phyloP scores from a whole-genome alignment of 2,113 vertebrate genomes.

The Cricetomys ansorgei region DNA sequence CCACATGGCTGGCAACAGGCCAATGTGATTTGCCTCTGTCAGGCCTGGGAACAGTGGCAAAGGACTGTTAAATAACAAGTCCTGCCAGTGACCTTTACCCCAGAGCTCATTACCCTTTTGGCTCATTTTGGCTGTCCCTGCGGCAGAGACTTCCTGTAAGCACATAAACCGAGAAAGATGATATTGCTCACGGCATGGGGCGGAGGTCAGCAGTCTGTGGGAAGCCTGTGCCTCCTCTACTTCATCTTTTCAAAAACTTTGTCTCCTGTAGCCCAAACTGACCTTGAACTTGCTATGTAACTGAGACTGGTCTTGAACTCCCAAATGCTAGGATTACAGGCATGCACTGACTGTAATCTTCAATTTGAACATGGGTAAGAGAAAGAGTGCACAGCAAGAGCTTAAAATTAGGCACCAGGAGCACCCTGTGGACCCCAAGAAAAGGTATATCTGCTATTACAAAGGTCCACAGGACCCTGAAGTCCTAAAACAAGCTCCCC shows the following conservation, averaged over 20 bases:
- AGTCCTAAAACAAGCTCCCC: neutral
- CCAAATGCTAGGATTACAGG: neutral
- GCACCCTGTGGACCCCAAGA: neutral
- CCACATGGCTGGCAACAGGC: fast-evolving
- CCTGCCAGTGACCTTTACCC: neutral
- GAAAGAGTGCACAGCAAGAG: neutral
- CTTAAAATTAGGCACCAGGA: neutral
- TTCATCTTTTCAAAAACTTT: neutral
- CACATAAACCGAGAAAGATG: conserved; percentile 48
- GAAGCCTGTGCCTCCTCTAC: neutral
- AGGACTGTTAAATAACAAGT: neutral
- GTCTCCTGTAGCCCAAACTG: neutral
- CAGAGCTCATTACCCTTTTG: conserved; percentile 2
- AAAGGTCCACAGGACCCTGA: neutral
- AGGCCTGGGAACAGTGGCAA: neutral
- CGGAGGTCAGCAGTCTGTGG: neutral
- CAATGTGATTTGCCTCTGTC: neutral
- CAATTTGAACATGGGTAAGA: neutral
- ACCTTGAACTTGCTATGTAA: neutral
- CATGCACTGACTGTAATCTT: neutral
- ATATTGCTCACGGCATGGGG: neutral
- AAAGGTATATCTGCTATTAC: neutral
- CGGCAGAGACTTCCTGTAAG: neutral
- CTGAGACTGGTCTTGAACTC: neutral
- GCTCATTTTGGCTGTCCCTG: neutral